Evolutionary conservation across 2,888 invertebrate species (phyloP), one percentile per base, ranked within the genome.

Genomic region (Meandrusa payeni): DNA sequence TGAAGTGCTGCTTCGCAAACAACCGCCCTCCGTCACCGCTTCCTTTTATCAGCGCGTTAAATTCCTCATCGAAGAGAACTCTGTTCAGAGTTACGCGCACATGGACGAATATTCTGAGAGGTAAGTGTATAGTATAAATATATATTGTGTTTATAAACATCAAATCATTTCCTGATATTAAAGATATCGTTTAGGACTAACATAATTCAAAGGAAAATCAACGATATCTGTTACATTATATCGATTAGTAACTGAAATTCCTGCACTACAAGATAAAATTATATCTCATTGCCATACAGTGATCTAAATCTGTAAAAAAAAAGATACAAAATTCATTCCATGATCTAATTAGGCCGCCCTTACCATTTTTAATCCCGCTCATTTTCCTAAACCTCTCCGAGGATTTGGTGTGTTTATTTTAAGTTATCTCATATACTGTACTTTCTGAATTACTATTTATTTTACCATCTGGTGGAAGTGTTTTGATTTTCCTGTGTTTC

Each of bases 41-140:
- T 97, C 97, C 19, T 99, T 99, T 89, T 97, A 97, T 76, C 97
- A 99, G 76, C 92, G 98, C 42, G 97, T 98, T 81, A 96, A 97
- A 77, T 99, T 99, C 88, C 93, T 99, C 59, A 97, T 99, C 55
- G 98, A 99, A 88, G 97, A 98, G 80, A 97, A 98, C 82, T 97
- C 97, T 52, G 98, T 99, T 47, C 99, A 99, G 88, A 97, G 96
- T 70, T 99, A 99, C 87, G 97, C 98, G 36, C 97, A 97, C 77
- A 94, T 95, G 91, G 95, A 96, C 87, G 97, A 98, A 87, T 99
- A 98, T 90, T 97, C 97, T 71, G 97, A 98, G 90, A 97, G 97
- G 98, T 98, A 92, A 93, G 94, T 92, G 81, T 69, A 54, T 57
- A 47, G 45, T 43, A 41, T 46, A 41, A 51, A 55, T 55, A 52